Conservation (phyloP, 2,888 invertebrate species). For the Patella depressa region DNA sequence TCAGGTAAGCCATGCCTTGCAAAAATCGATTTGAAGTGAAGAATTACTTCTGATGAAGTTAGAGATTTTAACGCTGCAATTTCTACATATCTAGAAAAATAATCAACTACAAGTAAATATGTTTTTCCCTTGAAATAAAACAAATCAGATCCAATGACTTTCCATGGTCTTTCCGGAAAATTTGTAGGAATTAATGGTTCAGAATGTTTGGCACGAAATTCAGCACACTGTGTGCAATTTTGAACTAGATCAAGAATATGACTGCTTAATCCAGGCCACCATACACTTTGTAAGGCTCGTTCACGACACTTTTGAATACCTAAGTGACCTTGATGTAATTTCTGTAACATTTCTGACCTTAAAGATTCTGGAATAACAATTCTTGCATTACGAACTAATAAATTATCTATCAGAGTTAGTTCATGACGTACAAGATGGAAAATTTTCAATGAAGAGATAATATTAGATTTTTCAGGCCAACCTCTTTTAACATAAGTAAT, state of each 20-base stretch:
- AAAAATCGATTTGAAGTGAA: slow-evolving; percentile 1
- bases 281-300: slow-evolving; percentile 35
- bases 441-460: background rate
- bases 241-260: slow-evolving; percentile 31
- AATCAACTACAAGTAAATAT: slow-evolving; percentile 23
- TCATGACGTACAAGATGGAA: background rate
- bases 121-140: slow-evolving; percentile 35
- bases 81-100: slow-evolving; percentile 16
- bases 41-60: background rate
- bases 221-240: slow-evolving; percentile 33
- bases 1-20: background rate
- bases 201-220: slow-evolving; percentile 26
- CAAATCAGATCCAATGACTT: slow-evolving; percentile 42
- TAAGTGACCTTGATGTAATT: slow-evolving; percentile 38
- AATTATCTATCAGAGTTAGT: slow-evolving; percentile 21
- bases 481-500: background rate
- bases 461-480: background rate
- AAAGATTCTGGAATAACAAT: slow-evolving; percentile 31
- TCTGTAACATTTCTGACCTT: slow-evolving; percentile 30
- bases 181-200: slow-evolving; percentile 37
- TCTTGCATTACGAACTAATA: slow-evolving; percentile 27
- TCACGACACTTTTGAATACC: slow-evolving; percentile 42
- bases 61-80: background rate
- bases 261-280: slow-evolving; percentile 36
- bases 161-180: slow-evolving; percentile 43